phyloP scores from a whole-genome alignment of 2,888 invertebrate species.

The Unio pictorum region DNA sequence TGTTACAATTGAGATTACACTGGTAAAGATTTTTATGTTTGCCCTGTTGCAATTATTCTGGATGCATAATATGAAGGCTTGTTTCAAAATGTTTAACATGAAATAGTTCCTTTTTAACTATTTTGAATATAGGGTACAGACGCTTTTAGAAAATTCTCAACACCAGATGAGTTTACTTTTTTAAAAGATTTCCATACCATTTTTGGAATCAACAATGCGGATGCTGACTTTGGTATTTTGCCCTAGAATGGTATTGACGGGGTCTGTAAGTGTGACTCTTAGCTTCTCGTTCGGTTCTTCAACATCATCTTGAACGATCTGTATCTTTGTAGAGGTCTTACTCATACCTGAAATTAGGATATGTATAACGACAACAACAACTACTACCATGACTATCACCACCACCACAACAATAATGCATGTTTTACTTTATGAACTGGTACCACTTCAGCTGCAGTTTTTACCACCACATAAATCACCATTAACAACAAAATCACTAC shows the following conservation, averaged over 20 bases:
- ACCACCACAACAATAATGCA: no score
- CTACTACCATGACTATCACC: no score
- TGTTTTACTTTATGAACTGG: no score
- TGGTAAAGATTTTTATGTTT: no score
- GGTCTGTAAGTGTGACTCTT: slow-evolving; percentile 58
- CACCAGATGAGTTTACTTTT: not conserved
- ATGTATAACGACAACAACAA: no score
- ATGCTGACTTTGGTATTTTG: slow-evolving; percentile 56
- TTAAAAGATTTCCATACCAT: slow-evolving; percentile 44
- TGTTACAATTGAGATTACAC: no score
- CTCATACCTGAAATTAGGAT: slow-evolving; percentile 47
- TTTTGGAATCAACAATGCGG: slow-evolving; percentile 61
- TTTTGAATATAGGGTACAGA: not conserved
- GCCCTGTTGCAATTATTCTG: no score
- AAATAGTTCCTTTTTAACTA: not conserved
- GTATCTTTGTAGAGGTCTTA: slow-evolving; percentile 58
- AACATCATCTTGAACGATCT: slow-evolving; percentile 56
- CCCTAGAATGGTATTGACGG: slow-evolving; percentile 65
- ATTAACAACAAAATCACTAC: no score
- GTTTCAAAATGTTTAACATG: not conserved
- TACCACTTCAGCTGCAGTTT: no score
- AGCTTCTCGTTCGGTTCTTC: slow-evolving; percentile 65
- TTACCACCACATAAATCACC: no score
- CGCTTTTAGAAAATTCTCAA: no score
- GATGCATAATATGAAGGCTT: not conserved